Base-by-base conservation (phyloP, 2,888 invertebrate species). In the Peribatodes rhomboidaria region DNA sequence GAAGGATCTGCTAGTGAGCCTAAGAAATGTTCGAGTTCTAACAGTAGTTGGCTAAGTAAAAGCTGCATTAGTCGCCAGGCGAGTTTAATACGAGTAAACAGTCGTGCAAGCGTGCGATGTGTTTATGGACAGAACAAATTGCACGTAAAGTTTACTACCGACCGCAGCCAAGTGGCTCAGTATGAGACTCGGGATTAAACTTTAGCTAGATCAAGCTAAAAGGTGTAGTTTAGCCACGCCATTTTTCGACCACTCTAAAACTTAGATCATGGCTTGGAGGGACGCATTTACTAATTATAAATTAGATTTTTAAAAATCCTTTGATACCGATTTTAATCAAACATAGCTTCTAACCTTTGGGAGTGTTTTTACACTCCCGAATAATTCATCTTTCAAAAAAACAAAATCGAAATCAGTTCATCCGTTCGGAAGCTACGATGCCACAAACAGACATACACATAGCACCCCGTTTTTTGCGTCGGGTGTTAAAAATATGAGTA, bases 61-160 rank as follows among this genome's bases (percentile, higher is more conserved):
- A 13, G 9, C 22, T 22, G 22, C 46, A 46, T 22, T 46, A 46
- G n/a, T n/a, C 46, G 22, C 46, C 8, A 8, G 46, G 46, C 20
- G 22, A 46, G 46, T 61, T 67, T 64, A 67, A 64, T 61, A 61
- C 54, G 57, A 13, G 27, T 58, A 58, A 58, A 49, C 57, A 41
- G 13, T 22, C 49, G 31, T 16, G 27, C 49, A 37, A 49, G 49
- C 61, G 50, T 60, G 37, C 61, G 64, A 61, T 58, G 67, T 67
- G 64, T 67, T 67, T 67, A 64, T 64, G 58, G 64, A n/a, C 14
- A 44, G 33, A 22, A 55, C 50, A 50, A 46, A 61, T 58, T 49
- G 61, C 67, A 60, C 58, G 50, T 57, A 47, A 37, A 37, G 46
- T 22, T 47, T 46, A 47, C 44, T 42, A 20, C 11, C 41, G 18